Percentiles rank a stretch among this genome's conserved stretches.
phyloP scores from a whole-genome alignment of 2,888 invertebrate genomes.

The Apantesis nais region DNA sequence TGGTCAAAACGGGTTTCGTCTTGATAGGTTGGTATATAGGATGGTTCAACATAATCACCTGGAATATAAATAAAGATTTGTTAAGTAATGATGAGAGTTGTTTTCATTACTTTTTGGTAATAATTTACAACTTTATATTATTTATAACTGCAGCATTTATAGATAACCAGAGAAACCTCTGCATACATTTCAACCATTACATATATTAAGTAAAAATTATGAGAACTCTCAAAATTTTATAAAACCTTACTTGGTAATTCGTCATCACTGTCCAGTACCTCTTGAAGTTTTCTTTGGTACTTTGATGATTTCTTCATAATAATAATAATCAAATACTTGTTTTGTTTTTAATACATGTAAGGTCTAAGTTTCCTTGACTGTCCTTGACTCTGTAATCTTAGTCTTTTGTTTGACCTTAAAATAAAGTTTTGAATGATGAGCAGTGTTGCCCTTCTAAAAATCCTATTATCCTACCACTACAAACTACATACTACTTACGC shows the following conservation, averaged over 20 bases:
- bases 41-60: slow-evolving; percentile 56
- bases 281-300: slow-evolving; percentile 31
- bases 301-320: slow-evolving; percentile 1
- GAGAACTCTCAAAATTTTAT: neutral
- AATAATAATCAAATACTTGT: neutral
- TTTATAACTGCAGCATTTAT: neutral
- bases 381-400: neutral
- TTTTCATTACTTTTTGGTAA: neutral
- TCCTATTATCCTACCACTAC: neutral
- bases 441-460: neutral
- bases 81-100: neutral
- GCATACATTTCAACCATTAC: too few relatives aligned
- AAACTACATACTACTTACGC: too few relatives aligned
- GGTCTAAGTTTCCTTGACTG: neutral
- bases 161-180: neutral
- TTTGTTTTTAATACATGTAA: too few relatives aligned
- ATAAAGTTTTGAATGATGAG: neutral
- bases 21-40: slow-evolving; percentile 58
- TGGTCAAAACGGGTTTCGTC: slow-evolving; percentile 56
- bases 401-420: too few relatives aligned
- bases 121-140: neutral
- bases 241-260: slow-evolving; percentile 62
- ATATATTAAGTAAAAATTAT: too few relatives aligned
- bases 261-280: slow-evolving; percentile 66
- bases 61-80: slow-evolving; percentile 27